Conservation (phyloP, 2,113 vertebrate species). For the Oryzias melastigma region DNA sequence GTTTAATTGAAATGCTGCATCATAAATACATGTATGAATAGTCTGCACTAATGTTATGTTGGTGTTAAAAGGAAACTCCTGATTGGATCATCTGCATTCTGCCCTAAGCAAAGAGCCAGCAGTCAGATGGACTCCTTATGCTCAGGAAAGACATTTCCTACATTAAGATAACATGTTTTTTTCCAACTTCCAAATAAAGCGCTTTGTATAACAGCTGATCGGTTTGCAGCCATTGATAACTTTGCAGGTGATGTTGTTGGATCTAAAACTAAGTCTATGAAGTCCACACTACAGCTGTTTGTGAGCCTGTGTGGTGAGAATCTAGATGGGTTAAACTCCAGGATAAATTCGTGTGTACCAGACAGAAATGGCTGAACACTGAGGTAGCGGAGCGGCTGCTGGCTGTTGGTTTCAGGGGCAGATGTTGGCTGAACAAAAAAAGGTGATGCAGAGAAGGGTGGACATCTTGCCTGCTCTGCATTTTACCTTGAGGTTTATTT, state of each 20-base stretch:
- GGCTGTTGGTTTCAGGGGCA: slow-evolving; percentile 51
- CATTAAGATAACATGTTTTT: too few relatives aligned
- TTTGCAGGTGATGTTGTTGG: not conserved
- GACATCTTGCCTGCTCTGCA: slow-evolving; percentile 68
- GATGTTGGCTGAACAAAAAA: slow-evolving; percentile 32
- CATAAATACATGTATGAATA: too few relatives aligned
- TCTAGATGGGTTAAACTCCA: not conserved
- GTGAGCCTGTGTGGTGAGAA: not conserved
- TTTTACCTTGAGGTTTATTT: slow-evolving; percentile 65
- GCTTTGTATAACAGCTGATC: too few relatives aligned
- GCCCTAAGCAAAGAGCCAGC: too few relatives aligned
- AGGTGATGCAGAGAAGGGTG: slow-evolving; percentile 57
- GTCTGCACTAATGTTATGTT: too few relatives aligned
- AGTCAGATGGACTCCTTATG: too few relatives aligned
- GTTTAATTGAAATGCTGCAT: too few relatives aligned
- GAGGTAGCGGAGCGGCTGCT: slow-evolving; percentile 48
- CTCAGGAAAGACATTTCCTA: too few relatives aligned
- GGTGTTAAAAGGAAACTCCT: too few relatives aligned
- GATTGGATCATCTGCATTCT: too few relatives aligned
- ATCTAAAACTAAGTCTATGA: not conserved
- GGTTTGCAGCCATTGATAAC: too few relatives aligned
- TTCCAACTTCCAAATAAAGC: too few relatives aligned
- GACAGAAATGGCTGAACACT: slow-evolving; percentile 19
- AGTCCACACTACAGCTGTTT: not conserved
- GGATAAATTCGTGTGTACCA: not conserved